phyloP scores from a whole-genome alignment of 2,113 vertebrate genomes.

The Zonotrichia leucophrys region DNA sequence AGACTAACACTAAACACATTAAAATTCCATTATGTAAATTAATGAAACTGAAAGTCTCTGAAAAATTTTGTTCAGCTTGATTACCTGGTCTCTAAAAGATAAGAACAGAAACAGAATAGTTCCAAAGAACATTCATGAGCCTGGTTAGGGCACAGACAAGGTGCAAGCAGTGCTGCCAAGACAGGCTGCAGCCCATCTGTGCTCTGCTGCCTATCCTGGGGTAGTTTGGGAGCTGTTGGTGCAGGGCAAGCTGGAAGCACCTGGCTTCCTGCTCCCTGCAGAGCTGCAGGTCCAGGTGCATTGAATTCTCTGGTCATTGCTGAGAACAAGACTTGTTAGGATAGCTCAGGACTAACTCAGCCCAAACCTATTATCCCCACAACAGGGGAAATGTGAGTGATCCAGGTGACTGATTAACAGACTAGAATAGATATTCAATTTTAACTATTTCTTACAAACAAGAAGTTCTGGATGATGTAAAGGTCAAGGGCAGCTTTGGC shows the following conservation, averaged over 20 bases:
- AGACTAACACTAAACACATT: neutral
- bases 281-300: neutral
- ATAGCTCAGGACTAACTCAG: neutral
- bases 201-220: neutral
- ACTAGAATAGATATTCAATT: neutral
- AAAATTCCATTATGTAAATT: neutral
- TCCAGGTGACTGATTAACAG: neutral
- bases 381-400: neutral
- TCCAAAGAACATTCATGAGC: neutral
- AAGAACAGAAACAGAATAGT: neutral
- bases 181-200: too few species aligned
- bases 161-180: too few species aligned
- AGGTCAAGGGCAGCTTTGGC: neutral
- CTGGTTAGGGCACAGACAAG: accelerated
- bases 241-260: neutral
- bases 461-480: neutral
- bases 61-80: neutral
- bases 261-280: neutral
- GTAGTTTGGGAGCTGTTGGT: accelerated
- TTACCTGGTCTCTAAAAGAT: neutral
- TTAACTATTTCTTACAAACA: neutral
- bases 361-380: accelerated
- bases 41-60: neutral
- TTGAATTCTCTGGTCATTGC: neutral
- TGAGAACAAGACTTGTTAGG: neutral